Evolutionary conservation across 1,140 invertebrate genomes (phyloP), one percentile per base, ranked within the genome.

Genomic region (Ctenoplectra terminalis): DNA sequence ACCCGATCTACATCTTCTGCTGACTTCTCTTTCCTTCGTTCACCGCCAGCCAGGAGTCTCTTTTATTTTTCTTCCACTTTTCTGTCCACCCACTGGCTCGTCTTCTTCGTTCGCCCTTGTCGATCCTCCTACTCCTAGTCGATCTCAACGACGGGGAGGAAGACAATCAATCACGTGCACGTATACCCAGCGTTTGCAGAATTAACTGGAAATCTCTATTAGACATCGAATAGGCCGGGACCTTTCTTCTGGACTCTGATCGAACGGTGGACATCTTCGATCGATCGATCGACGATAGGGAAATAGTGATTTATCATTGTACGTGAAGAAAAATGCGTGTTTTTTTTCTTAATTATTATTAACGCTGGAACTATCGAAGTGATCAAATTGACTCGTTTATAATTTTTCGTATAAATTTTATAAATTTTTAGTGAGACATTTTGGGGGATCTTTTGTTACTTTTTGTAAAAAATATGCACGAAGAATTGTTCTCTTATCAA

Each of bases 181-280:
- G 56, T 84, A 84, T 83, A 58, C 85, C 50, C 58, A n/a, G 31
- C 85, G 85, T 84, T 89, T 66, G 78, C 80, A 81, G 78, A 89
- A 88, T 87, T 87, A 81, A 88, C 64, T 81, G 73, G 82, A 89
- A 85, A 85, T 88, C 82, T 88, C 87, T 88, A 87, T 88, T 88
- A 89, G 46, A 83, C 67, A 46, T 69, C 23, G 52, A 54, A 61
- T 74, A 46, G 34, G 29, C 23, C 17, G 66, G 13, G 31, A 23
- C 56, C 40, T 82, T 52, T 79, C 76, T 61, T 31, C 56, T 58
- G 31, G 17, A 7, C 31, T 1, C n/a, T n/a, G n/a, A n/a, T n/a
- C n/a, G n/a, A n/a, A n/a, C n/a, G n/a, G n/a, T n/a, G n/a, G n/a
- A n/a, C n/a, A 8, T 2, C n/a, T 31, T 13, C 31, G 31, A 11